Evolutionary conservation across 2,888 invertebrate genomes (phyloP).

Genomic region (Oscheius sp.): DNA sequence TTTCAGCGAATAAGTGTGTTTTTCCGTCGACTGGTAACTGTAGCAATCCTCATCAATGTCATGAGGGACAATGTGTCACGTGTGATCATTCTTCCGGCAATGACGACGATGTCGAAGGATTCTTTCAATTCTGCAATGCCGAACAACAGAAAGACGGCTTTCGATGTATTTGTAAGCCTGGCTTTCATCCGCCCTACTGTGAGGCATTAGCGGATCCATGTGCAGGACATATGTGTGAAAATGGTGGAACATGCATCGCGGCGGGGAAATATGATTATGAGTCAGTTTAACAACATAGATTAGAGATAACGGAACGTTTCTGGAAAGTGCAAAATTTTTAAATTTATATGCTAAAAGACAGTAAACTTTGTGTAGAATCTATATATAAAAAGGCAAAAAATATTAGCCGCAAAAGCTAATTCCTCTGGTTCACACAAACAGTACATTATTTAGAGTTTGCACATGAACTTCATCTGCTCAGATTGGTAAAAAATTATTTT

Average conservation of each 20-base stretch:
- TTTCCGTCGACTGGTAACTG: slow-evolving; percentile 26
- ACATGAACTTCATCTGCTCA: too few species aligned
- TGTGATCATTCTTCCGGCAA: slow-evolving; percentile 26
- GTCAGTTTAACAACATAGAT: too few species aligned
- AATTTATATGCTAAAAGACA: too few species aligned
- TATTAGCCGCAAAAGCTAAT: too few species aligned
- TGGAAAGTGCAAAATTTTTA: too few species aligned
- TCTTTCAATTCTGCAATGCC: slow-evolving; percentile 23
- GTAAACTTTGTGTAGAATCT: too few species aligned
- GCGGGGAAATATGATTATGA: slow-evolving; percentile 22
- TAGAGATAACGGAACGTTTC: too few species aligned
- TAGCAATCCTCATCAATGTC: slow-evolving; percentile 3
- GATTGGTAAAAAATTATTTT: slow-evolving; percentile 22
- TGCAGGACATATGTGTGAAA: slow-evolving; percentile 16
- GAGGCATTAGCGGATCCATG: slow-evolving; percentile 24
- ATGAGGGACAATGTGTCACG: slow-evolving; percentile 26
- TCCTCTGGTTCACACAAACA: too few species aligned
- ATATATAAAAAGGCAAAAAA: too few species aligned
- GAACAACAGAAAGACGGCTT: slow-evolving; percentile 27
- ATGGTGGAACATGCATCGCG: slow-evolving; percentile 17
- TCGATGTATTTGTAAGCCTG: slow-evolving; percentile 44
- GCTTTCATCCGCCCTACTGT: slow-evolving; percentile 26
- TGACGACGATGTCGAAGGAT: slow-evolving; percentile 22
- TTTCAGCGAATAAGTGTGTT: slow-evolving; percentile 18
- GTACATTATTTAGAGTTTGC: too few species aligned